Percentiles rank a stretch among this genome's conserved stretches.
Evolutionary conservation across 2,888 invertebrate species (phyloP).

Genomic region (Hybos culiciformis): DNA sequence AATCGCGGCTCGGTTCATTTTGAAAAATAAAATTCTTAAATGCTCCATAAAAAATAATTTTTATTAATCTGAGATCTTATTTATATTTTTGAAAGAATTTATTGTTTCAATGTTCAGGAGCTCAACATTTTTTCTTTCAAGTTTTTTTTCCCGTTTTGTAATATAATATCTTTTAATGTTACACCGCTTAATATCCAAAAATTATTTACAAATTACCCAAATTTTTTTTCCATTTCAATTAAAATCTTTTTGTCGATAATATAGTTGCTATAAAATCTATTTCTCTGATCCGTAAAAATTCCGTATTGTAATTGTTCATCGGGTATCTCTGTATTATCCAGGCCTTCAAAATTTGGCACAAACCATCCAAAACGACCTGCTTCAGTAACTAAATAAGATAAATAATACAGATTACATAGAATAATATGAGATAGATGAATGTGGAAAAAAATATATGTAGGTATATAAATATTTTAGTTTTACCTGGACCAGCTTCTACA

Average conservation of each 20-base stretch:
- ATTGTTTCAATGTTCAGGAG: too few relatives aligned
- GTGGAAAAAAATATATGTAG: too few relatives aligned
- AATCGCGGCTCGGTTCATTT: too few relatives aligned
- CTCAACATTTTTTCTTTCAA: too few relatives aligned
- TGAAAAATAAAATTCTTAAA: slow-evolving; percentile 4
- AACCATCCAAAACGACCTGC: slow-evolving; percentile 54
- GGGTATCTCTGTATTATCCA: not conserved
- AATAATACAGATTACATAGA: too few relatives aligned
- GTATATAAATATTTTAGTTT: too few relatives aligned
- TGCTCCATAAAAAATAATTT: not conserved
- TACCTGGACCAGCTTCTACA: slow-evolving; percentile 38
- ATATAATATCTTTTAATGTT: too few relatives aligned
- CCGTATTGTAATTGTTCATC: slow-evolving; percentile 18
- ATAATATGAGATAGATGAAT: too few relatives aligned
- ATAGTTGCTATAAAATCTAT: slow-evolving; percentile 20
- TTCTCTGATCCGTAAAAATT: slow-evolving; percentile 19
- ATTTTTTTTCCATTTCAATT: slow-evolving; percentile 6
- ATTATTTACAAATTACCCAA: slow-evolving; percentile 9
- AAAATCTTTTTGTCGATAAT: slow-evolving; percentile 19
- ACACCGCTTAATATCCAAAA: not conserved
- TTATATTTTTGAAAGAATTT: slow-evolving; percentile 1
- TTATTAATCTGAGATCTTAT: slow-evolving; percentile 13
- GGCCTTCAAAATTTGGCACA: slow-evolving; percentile 34
- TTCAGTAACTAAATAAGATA: slow-evolving; percentile 34
- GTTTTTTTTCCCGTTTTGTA: too few relatives aligned